Evolutionary conservation across 1,140 invertebrate species (phyloP).

Genomic region (Psix sp.): DNA sequence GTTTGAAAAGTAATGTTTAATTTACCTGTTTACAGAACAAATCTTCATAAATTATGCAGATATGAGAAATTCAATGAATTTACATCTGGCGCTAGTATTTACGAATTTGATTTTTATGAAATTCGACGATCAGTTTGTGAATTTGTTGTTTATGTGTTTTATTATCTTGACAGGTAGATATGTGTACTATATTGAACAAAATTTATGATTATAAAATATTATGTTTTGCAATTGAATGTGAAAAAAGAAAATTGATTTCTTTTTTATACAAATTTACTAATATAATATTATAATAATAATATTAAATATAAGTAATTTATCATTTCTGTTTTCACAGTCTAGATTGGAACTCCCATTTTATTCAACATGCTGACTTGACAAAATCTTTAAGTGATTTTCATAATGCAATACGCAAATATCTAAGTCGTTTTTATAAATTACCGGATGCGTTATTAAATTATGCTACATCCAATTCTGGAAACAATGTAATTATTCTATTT

Average conservation of each 20-base stretch:
- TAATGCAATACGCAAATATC: slow-evolving; percentile 59
- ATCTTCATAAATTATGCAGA: slow-evolving; percentile 67
- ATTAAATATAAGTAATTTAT: too few species aligned
- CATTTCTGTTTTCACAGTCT: slow-evolving; percentile 22
- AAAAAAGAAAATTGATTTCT: too few species aligned
- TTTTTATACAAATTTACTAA: slow-evolving; percentile 7
- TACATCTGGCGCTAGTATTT: slow-evolving; percentile 32
- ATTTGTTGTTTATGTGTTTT: slow-evolving; percentile 66
- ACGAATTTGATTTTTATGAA: slow-evolving; percentile 64
- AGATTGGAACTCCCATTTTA: slow-evolving; percentile 59
- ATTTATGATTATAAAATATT: too few species aligned
- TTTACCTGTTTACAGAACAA: too few species aligned
- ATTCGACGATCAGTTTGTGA: slow-evolving; percentile 64
- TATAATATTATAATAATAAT: too few species aligned
- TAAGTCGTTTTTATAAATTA: slow-evolving; percentile 63
- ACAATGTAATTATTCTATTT: slow-evolving; percentile 66
- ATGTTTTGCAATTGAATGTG: too few species aligned
- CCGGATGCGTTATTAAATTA: slow-evolving; percentile 71
- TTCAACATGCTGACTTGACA: slow-evolving; percentile 62
- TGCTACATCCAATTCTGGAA: slow-evolving; percentile 69
- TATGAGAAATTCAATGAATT: slow-evolving; percentile 61
- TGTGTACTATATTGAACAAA: too few species aligned
- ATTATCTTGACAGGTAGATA: slow-evolving; percentile 70
- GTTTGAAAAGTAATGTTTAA: too few species aligned
- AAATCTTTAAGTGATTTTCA: slow-evolving; percentile 64